phyloP scores from a whole-genome alignment of 2,888 invertebrate species.

The Caenorhabditis panamensis region DNA sequence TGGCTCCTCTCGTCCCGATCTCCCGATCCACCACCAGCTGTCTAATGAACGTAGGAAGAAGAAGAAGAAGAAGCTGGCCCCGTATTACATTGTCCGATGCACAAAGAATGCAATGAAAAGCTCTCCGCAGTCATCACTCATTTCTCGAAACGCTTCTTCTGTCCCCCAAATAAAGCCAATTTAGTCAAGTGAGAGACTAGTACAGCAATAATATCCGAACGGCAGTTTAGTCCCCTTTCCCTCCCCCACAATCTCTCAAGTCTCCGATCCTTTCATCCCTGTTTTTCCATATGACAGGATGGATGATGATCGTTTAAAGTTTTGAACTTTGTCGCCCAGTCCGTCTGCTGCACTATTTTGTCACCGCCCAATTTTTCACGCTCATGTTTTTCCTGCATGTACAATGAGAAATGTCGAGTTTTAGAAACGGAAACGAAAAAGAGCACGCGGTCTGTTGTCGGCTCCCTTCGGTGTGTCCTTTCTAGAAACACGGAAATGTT shows the following conservation, averaged over 20 bases:
- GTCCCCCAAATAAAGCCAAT: slow-evolving; percentile 51
- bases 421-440: slow-evolving; percentile 1
- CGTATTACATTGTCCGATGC: slow-evolving; percentile 53
- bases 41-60: slow-evolving; percentile 59
- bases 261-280: neutral
- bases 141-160: slow-evolving; percentile 3
- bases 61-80: slow-evolving; percentile 26
- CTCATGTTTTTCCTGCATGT: neutral
- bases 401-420: neutral
- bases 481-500: slow-evolving; percentile 1
- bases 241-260: neutral
- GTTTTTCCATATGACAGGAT: slow-evolving; percentile 5
- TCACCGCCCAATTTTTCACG: slow-evolving; percentile 5
- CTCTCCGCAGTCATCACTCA: slow-evolving; percentile 30
- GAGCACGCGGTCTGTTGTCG: neutral
- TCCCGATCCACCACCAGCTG: slow-evolving; percentile 35
- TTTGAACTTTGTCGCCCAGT: slow-evolving; percentile 12
- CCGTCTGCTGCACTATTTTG: slow-evolving; percentile 1
- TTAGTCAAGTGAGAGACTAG: slow-evolving; percentile 3
- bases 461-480: neutral
- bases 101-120: slow-evolving; percentile 48
- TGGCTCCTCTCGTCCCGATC: neutral
- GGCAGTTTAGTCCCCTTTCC: neutral
- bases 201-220: neutral
- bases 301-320: neutral